Evolutionary conservation across 1,140 invertebrate genomes (phyloP).

Genomic region (Lepidurus packardi): DNA sequence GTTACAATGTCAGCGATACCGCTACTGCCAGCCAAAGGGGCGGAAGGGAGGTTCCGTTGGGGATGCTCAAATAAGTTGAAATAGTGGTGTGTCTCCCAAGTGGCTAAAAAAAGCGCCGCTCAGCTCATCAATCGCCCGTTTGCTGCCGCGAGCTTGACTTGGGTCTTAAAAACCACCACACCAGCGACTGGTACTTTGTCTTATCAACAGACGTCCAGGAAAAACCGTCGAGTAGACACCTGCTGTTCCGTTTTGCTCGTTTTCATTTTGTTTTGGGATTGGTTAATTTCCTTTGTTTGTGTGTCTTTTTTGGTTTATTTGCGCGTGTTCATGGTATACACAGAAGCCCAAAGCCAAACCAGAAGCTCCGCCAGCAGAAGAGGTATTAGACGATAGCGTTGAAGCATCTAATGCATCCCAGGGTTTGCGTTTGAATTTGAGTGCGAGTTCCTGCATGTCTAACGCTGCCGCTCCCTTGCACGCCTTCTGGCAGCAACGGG

Average conservation of each 20-base stretch:
- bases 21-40: background rate
- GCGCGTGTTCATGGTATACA: background rate
- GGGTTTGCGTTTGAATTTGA: background rate
- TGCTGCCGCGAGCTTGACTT: conserved; percentile 3
- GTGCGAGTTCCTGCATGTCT: background rate
- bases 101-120: conserved; percentile 8
- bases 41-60: background rate
- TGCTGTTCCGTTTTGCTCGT: background rate
- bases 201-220: conserved; percentile 2
- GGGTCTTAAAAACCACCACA: background rate
- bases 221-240: conserved; percentile 5
- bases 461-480: background rate
- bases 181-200: conserved; percentile 6
- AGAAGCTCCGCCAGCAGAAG: background rate
- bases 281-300: conserved; percentile 5
- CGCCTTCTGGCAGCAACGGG: conserved; percentile 1
- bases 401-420: background rate
- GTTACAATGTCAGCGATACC: background rate
- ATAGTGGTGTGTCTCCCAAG: background rate
- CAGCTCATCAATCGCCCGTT: background rate
- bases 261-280: background rate
- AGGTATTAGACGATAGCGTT: background rate
- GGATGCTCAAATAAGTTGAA: background rate
- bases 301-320: background rate
- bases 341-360: conserved; percentile 1